Evolutionary conservation across 2,797 vertebrate species (phyloP), one percentile per base, ranked within the genome.

Genomic region (Dipus sagitta): DNA sequence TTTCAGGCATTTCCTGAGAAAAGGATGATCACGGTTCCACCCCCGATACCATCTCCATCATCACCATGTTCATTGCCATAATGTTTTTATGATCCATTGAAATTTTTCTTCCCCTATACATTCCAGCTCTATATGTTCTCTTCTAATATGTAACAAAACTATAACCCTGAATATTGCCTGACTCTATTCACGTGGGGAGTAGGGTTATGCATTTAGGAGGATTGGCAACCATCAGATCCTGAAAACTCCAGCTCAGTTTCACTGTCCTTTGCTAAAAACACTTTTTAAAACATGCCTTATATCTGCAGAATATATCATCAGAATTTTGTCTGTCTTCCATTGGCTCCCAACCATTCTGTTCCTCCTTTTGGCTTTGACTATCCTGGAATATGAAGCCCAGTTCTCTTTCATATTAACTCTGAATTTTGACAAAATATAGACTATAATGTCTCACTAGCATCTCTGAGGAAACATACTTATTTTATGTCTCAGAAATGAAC

Each of bases 401-500:
- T 89, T 52, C n/a, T 80, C 38, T 88, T 88, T 58, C 30, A 52
- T 76, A n/a, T 13, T 91, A 60, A 86, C 71, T 88, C 23, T 74
- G 21, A 96, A 65, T 60, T 71, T 8, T 74, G 70, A 88, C 52
- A 14, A 58, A 23, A 65, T 87, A 58, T 86, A 86, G 26, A 9
- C 8, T 23, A 21, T 21, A 26, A 3, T 23, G 15, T 86, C 77
- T 86, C 70, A 90, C 68, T 88, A 60, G 32, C 17, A 32, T 72
- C 21, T 90, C 28, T 86, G 81, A 76, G 74, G 58, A 94, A 72
- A 60, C 9, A 38, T 28, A 10, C n/a, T 58, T 68, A n/a, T 72
- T 74, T 85, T 64, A 26, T 83, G 47, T 74, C 28, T 23, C 28
- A 94, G 83, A 93, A 94, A 82, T 72, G 42, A 87, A 87, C 26